Evolutionary conservation across 2,113 vertebrate genomes (phyloP), one percentile per base, ranked within the genome.

Genomic region (Rostratula benghalensis): DNA sequence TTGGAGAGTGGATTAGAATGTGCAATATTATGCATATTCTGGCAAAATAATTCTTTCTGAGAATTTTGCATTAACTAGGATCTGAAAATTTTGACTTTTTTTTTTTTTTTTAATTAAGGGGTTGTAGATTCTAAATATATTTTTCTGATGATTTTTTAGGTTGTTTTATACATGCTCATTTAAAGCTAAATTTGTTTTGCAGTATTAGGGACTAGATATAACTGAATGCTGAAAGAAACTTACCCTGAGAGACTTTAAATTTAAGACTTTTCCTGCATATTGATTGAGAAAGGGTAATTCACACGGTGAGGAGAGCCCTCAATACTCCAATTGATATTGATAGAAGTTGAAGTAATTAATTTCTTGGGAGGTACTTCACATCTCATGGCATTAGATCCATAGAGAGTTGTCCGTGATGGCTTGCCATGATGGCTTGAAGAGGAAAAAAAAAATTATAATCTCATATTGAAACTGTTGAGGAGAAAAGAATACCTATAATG

Each of bases 341-440:
- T 11, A 78, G 68, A 63, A n/a, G 54, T 74, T 86, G 76, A 91
- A 56, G 56, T 77, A 88, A 91, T 92, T 91, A n/a, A 87, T 94
- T 95, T 81, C 89, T 89, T 78, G 64, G 9, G 19, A 63, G 51
- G n/a, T 57, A 35, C 68, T 87, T 83, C 60, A 77, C 41, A 78
- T 81, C 76, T 94, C 86, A 30, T n/a, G 77, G 54, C 54, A n/a
- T 67, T 57, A 77, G 71, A 70, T 83, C 80, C 51, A 43, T n/a
- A 68, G 71, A 59, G 91, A 92, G 25, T 59, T 77, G 68, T 65
- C 71, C 35, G 16, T 39, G 39, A 39, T 39, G 39, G 39, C 39
- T 39, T 39, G 39, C 39, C 39, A 39, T 30, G 51, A 59, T 63
- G 71, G 22, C 56, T 46, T 63, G 50, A 93, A 75, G 35, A 90